Evolutionary conservation across 1,140 invertebrate species (phyloP).

Genomic region (Lycorma delicatula): DNA sequence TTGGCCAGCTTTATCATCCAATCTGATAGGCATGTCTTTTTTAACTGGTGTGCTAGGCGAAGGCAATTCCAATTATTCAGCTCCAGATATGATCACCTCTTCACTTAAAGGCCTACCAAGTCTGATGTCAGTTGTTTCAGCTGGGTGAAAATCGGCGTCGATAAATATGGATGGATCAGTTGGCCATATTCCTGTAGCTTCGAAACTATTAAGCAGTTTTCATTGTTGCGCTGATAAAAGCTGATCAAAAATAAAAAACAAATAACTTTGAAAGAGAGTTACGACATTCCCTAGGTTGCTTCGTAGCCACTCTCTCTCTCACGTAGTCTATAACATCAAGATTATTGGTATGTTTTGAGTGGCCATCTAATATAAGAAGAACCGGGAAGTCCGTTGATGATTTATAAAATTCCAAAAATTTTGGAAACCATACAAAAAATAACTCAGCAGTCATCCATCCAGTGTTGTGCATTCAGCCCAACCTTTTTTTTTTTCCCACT

Average conservation of each 20-base stretch:
- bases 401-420: conserved; percentile 24
- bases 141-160: background rate
- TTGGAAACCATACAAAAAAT: conserved; percentile 19
- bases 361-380: conserved; percentile 36
- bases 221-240: conserved; percentile 9
- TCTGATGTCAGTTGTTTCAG: background rate
- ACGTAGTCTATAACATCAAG: conserved; percentile 30
- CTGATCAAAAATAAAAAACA: conserved; percentile 28
- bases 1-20: background rate
- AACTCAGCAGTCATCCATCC: conserved; percentile 36
- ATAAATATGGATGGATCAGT: background rate
- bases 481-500: too few relatives aligned
- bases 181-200: conserved; percentile 5
- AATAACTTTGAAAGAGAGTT: conserved; percentile 28
- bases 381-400: conserved; percentile 30
- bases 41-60: background rate
- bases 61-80: background rate
- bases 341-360: conserved; percentile 32
- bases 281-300: conserved; percentile 28
- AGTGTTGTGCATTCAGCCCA: conserved; percentile 25
- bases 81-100: background rate
- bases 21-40: background rate
- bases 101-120: background rate
- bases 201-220: background rate
- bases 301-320: conserved; percentile 35